Evolutionary conservation across 2,797 vertebrate genomes (phyloP).

Genomic region (Calcarius lapponicus): DNA sequence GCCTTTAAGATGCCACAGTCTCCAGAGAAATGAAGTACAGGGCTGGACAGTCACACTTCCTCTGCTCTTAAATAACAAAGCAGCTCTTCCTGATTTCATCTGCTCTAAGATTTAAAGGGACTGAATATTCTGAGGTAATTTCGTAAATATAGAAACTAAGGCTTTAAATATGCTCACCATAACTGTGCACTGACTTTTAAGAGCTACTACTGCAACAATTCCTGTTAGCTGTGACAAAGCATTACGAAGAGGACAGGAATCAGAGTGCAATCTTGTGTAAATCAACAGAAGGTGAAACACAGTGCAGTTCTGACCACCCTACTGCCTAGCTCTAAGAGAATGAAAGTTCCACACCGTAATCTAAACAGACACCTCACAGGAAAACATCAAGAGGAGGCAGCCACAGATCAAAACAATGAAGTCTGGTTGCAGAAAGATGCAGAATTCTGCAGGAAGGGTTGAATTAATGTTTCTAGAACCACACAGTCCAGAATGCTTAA

Average conservation of each 20-base stretch:
- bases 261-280: not conserved
- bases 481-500: not conserved
- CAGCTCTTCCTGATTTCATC: not conserved
- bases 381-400: not conserved
- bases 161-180: not conserved
- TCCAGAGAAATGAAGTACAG: not conserved
- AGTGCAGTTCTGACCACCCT: not conserved
- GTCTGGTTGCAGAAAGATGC: not conserved
- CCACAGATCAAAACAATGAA: not conserved
- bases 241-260: not conserved
- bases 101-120: not conserved
- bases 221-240: not conserved
- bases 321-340: not conserved
- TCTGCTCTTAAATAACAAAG: not conserved
- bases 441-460: not conserved
- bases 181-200: not conserved
- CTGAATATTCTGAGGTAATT: not conserved
- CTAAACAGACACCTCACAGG: not conserved
- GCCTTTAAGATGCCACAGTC: not conserved
- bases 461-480: not conserved
- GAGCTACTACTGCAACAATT: not conserved
- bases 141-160: not conserved
- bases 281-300: not conserved
- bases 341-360: not conserved
- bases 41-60: not conserved